Conservation (phyloP, 2,888 invertebrate genomes). For the Tachystola acroxantha region DNA sequence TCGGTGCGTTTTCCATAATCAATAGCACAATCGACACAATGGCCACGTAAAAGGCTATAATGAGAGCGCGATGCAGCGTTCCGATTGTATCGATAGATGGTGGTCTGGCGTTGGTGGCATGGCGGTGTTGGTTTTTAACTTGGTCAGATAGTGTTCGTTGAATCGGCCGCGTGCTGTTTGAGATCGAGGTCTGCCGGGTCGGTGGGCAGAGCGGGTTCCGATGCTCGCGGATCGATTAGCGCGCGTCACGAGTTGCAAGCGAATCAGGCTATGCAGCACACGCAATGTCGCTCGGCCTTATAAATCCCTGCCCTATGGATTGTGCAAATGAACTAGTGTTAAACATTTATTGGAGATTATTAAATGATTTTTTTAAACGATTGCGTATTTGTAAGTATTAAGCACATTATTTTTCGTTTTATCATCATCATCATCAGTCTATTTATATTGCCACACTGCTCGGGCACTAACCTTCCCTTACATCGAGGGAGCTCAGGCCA, state of each 20-base stretch:
- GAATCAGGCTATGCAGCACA: conserved; percentile 34
- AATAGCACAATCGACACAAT: conserved; percentile 57
- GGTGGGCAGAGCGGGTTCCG: conserved; percentile 41
- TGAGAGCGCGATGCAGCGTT: conserved; percentile 46
- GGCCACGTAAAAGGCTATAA: conserved; percentile 57
- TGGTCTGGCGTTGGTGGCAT: conserved; percentile 21
- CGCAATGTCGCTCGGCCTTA: conserved; percentile 22
- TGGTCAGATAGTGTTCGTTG: conserved; percentile 46
- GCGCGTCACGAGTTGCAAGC: conserved; percentile 42
- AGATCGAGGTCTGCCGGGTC: conserved; percentile 63
- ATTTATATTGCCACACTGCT: no score
- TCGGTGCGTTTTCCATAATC: conserved; percentile 55
- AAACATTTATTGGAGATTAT: no score
- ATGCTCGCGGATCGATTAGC: conserved; percentile 51
- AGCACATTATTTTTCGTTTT: no score
- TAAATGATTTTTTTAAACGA: no score
- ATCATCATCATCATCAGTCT: no score
- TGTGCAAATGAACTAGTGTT: no score
- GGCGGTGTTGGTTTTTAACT: conserved; percentile 37
- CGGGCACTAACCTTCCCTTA: no score
- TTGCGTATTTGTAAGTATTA: no score
- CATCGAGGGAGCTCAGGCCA: no score
- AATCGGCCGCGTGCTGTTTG: conserved; percentile 61
- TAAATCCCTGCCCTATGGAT: no score
- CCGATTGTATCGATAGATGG: conserved; percentile 42